phyloP scores from a whole-genome alignment of 1,140 invertebrate species.

The Daktulosphaira vitifoliae region DNA sequence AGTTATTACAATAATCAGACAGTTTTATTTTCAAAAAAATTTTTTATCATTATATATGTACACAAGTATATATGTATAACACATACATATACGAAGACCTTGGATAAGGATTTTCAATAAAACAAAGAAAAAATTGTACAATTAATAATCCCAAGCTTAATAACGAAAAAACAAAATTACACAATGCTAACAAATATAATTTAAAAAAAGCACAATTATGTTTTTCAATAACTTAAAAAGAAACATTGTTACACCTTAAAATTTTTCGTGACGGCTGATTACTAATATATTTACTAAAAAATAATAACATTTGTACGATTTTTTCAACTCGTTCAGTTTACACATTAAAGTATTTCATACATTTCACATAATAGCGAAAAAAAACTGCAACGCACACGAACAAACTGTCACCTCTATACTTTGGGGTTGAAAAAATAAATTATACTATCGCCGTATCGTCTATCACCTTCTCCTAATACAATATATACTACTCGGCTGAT shows the following conservation, averaged over 20 bases:
- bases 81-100: neutral
- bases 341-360: no score
- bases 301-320: no score
- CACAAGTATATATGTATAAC: neutral
- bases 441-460: no score
- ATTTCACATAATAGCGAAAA: neutral
- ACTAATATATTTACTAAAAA: no score
- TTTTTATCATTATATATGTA: constrained; percentile 8
- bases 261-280: no score
- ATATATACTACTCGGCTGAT: no score
- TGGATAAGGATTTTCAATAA: neutral
- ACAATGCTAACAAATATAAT: constrained; percentile 13
- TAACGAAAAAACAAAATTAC: constrained; percentile 10
- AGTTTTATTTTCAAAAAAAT: constrained; percentile 22
- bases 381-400: neutral
- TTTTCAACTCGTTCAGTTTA: no score
- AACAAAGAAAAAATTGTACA: constrained; percentile 1
- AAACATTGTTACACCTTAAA: constrained; percentile 23
- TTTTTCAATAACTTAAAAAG: constrained; percentile 19
- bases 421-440: no score
- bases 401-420: no score
- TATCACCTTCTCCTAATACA: no score
- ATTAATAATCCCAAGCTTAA: constrained; percentile 26
- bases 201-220: constrained; percentile 1
- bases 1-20: constrained; percentile 28